These are phyloP conservation scores for Neogobius melanostomus DNA, from an alignment of 2,113 vertebrate genomes.

Conservation along the genomic window DNA sequence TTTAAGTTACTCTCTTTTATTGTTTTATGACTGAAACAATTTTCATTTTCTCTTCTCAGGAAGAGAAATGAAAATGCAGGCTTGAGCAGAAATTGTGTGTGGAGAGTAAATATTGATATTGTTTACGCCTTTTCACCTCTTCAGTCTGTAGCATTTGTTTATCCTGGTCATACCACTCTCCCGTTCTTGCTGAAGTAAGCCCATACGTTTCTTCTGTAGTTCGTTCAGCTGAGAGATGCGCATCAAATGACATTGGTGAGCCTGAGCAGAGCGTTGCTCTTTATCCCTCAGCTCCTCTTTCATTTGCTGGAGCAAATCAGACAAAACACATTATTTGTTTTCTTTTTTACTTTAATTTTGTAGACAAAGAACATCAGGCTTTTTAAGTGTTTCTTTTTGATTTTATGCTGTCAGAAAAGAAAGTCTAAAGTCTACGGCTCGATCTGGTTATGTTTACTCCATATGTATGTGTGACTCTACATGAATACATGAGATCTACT, in stretches of 20 bases:
- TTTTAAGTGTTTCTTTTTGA: too few relatives aligned
- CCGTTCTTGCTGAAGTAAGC: conserved; percentile 18
- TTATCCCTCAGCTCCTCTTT: conserved; percentile 19
- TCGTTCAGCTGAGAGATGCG: conserved; percentile 14
- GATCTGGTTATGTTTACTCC: too few relatives aligned
- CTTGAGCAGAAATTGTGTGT: too few relatives aligned
- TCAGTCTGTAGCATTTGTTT: background rate
- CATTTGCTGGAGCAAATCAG: conserved; percentile 27
- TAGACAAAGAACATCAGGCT: background rate
- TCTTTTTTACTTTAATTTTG: background rate
- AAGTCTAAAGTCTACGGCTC: too few relatives aligned
- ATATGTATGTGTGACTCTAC: too few relatives aligned
- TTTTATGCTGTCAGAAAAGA: too few relatives aligned
- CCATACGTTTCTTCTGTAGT: conserved; percentile 13
- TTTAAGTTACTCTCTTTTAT: too few relatives aligned
- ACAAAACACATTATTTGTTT: background rate
- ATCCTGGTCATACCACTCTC: conserved; percentile 4
- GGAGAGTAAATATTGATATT: too few relatives aligned
- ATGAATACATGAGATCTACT: background rate
- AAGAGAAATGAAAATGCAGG: too few relatives aligned
- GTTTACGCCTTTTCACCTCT: background rate
- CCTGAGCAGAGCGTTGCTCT: conserved; percentile 34
- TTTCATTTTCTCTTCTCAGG: too few relatives aligned
- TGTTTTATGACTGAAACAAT: too few relatives aligned
- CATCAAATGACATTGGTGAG: conserved; percentile 32